phyloP scores from a whole-genome alignment of 2,113 vertebrate genomes.

The Malurus melanocephalus region DNA sequence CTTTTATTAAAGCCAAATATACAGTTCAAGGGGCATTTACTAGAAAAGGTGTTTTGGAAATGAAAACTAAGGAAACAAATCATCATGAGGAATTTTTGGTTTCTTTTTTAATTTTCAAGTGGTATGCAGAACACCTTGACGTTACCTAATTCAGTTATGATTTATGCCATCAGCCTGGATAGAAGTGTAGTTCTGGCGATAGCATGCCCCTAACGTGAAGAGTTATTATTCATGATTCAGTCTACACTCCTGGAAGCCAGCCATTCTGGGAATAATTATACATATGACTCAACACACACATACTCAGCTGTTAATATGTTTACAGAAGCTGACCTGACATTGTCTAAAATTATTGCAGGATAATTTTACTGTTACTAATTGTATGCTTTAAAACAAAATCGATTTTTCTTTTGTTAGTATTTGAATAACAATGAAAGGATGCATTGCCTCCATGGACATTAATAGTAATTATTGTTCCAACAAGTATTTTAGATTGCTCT shows the following conservation, averaged over 20 bases:
- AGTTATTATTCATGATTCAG: neutral
- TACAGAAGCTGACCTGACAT: neutral
- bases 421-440: neutral
- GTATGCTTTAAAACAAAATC: neutral
- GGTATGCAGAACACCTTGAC: neutral
- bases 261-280: conserved; percentile 10
- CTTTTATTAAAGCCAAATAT: neutral
- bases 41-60: neutral
- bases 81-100: neutral
- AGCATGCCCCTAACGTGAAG: neutral
- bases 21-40: neutral
- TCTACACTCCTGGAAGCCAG: neutral
- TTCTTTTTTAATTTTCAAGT: neutral
- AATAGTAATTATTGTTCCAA: neutral
- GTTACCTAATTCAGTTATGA: neutral
- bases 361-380: conserved; percentile 12
- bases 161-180: neutral
- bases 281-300: conserved; percentile 22
- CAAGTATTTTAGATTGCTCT: neutral
- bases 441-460: neutral
- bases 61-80: neutral
- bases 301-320: conserved; percentile 26
- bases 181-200: neutral
- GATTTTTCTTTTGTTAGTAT: neutral
- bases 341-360: neutral